phyloP scores from a whole-genome alignment of 2,888 invertebrate genomes.

The Apodemia hepburni region DNA sequence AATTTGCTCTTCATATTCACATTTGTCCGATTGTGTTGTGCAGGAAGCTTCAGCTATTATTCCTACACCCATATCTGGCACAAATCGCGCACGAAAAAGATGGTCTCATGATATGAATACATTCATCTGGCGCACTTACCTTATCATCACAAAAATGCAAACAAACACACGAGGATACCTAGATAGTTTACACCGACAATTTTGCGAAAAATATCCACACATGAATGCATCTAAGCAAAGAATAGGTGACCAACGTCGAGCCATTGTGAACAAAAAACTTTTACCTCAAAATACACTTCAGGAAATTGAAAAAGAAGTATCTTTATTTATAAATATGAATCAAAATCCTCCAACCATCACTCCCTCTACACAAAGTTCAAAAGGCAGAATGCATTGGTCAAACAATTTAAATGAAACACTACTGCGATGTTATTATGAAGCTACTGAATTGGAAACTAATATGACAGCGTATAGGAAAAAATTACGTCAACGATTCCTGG shows the following conservation, averaged over 20 bases:
- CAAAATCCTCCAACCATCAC: too few species aligned
- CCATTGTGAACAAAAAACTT: conserved; percentile 29
- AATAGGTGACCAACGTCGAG: conserved; percentile 31
- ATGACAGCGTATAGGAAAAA: not conserved
- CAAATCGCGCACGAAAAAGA: conserved; percentile 23
- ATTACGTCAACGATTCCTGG: not conserved
- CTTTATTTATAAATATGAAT: too few species aligned
- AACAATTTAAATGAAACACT: too few species aligned
- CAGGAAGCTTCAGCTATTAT: conserved; percentile 21
- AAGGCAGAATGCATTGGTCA: too few species aligned
- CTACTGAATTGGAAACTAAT: not conserved
- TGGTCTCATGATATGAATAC: conserved; percentile 27
- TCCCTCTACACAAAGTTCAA: too few species aligned
- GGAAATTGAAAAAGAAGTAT: too few species aligned
- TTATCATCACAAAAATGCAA: conserved; percentile 9
- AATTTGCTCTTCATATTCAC: not conserved
- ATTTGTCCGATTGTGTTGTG: conserved; percentile 20
- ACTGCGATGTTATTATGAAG: too few species aligned
- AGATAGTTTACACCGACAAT: conserved; percentile 26
- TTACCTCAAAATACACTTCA: not conserved
- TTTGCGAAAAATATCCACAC: conserved; percentile 26
- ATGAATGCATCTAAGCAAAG: conserved; percentile 31
- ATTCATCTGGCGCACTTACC: conserved; percentile 27
- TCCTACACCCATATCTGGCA: conserved; percentile 25
- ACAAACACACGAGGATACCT: conserved; percentile 17